Base-by-base conservation (phyloP, 2,797 vertebrate genomes). In the Florisuga fusca region DNA sequence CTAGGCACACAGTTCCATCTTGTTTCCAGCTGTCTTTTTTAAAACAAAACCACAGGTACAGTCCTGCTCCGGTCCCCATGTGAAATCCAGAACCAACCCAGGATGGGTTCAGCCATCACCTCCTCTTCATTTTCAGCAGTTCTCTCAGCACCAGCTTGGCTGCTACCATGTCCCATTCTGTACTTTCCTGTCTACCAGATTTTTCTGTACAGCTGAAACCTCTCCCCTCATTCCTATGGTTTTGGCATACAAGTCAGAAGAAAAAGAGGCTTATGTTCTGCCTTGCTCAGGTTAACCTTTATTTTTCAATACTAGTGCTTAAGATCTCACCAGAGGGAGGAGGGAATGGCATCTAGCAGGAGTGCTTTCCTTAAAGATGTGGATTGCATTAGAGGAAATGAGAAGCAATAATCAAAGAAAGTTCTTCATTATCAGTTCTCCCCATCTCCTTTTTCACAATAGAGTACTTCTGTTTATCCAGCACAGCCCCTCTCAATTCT, bases 371-470 rank as follows among this genome's bases (percentile, higher is more conserved):
- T 69, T 94, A 50, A 75, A 91, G 92, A 89, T 78, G 93, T 19
- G 85, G 92, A 94, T 92, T 92, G 87, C 79, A 81, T 80, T 93
- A 54, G 41, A 95, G 89, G 89, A 95, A 94, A 92, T n/a, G 68
- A 95, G 90, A 90, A 62, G 57, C 81, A 85, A 26, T 91, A 92
- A 94, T 92, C 87, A 94, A 74, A 95, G 96, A 92, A 93, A 94
- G 84, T 85, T 55, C 92, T 96, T 95, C 66, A 55, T 95, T 95
- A 96, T 92, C 94, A 59, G 94, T 69, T 94, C 91, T 86, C 64
- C 34, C 45, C 0, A 10, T 53, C 83, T 89, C 12, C 0, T 36
- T 93, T 75, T 84, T 94, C 84, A 58, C 38, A 58, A 58, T 29
- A 72, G n/a, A 85, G 80, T 58, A 45, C 74, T 93, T 36, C 80